These are phyloP conservation scores for Parotia lawesii DNA, from an alignment of 2,113 vertebrate species.

Conservation along the genomic window DNA sequence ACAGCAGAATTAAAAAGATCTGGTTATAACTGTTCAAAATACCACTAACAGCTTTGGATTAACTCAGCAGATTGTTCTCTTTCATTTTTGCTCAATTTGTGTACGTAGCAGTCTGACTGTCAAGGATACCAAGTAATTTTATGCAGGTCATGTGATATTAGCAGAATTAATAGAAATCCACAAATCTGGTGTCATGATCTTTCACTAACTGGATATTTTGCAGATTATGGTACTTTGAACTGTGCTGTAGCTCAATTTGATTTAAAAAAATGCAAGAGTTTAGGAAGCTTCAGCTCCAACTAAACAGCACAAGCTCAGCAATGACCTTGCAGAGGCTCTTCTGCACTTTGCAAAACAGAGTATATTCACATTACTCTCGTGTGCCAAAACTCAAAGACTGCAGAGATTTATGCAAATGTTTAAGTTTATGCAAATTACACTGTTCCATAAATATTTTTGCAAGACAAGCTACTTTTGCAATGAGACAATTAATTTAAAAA, in stretches of 20 bases:
- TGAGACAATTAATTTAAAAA: not conserved
- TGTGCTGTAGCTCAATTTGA: not conserved
- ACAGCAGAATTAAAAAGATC: not conserved
- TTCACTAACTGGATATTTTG: not conserved
- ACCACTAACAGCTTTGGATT: not conserved
- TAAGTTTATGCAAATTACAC: not conserved
- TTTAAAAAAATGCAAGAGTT: not conserved
- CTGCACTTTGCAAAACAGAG: fast-evolving
- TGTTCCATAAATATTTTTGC: not conserved
- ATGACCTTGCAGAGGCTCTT: not conserved
- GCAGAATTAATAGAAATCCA: not conserved
- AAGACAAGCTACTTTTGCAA: not conserved
- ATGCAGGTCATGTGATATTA: not conserved
- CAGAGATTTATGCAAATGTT: not conserved
- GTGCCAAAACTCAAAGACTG: not conserved
- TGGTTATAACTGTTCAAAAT: not conserved
- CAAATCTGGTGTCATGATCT: not conserved
- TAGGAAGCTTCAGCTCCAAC: not conserved
- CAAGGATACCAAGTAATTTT: not conserved
- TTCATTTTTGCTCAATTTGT: not conserved
- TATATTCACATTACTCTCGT: not conserved
- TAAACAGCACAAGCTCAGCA: not conserved
- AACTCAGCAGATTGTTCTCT: not conserved
- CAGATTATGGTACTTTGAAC: not conserved
- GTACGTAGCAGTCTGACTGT: not conserved